phyloP scores from a whole-genome alignment of 1,140 invertebrate species.

The Orchestia grillus region DNA sequence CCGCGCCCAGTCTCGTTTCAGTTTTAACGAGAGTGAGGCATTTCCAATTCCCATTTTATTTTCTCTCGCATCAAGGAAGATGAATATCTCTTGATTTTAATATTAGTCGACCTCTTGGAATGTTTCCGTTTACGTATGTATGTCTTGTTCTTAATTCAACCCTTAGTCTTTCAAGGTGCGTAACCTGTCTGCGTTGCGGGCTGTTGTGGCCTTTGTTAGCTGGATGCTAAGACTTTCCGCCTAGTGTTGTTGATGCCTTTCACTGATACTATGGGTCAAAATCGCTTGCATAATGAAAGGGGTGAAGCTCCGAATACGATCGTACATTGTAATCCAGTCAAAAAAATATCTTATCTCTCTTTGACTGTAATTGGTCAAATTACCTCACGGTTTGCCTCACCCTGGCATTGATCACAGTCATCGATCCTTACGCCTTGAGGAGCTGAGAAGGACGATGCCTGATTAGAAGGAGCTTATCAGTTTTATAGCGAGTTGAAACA shows the following conservation, averaged over 20 bases:
- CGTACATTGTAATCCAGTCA: neutral
- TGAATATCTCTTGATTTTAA: no score
- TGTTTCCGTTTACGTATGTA: neutral
- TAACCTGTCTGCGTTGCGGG: neutral
- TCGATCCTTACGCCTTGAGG: neutral
- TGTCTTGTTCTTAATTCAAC: neutral
- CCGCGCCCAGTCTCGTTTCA: neutral
- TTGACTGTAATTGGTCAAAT: neutral
- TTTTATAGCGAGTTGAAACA: no score
- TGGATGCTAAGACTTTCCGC: neutral
- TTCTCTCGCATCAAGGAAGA: neutral
- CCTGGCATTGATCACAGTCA: neutral
- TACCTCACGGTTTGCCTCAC: no score
- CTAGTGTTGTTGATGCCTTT: neutral
- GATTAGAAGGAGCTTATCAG: no score
- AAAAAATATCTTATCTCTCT: neutral
- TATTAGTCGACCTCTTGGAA: neutral
- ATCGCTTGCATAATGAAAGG: neutral
- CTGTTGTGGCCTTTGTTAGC: no score
- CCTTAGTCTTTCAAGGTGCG: neutral
- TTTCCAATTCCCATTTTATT: neutral
- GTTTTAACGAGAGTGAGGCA: neutral
- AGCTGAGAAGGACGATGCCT: neutral
- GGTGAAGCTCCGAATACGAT: neutral
- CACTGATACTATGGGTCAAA: neutral